A percentile compares a stretch with the other conserved stretches of the same genome.
Evolutionary conservation across 2,113 vertebrate genomes (phyloP).

Genomic region (Rhea pennata): DNA sequence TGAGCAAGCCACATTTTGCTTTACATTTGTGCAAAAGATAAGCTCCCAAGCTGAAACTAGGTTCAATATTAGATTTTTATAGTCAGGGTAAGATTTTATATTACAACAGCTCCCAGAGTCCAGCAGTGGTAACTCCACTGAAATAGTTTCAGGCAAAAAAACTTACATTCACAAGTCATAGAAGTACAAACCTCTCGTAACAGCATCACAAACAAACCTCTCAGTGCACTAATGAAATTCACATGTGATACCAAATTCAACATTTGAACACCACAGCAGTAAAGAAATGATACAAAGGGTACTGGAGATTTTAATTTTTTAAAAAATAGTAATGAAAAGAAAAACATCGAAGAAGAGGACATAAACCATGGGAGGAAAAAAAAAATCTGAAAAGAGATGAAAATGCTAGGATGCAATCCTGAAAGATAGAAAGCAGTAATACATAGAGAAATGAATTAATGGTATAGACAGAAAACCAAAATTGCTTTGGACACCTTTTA

Average conservation of each 20-base stretch:
- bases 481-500: neutral
- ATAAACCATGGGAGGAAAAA: neutral
- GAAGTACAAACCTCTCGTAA: conserved; percentile 31
- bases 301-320: neutral
- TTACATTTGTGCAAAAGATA: neutral
- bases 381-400: neutral
- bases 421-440: neutral
- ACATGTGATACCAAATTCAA: conserved; percentile 22
- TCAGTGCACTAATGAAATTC: conserved; percentile 14
- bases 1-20: neutral
- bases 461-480: neutral
- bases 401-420: neutral
- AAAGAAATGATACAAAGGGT: neutral
- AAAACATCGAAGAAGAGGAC: neutral
- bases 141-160: conserved; percentile 35
- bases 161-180: conserved; percentile 20
- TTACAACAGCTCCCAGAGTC: neutral
- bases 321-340: conserved; percentile 6
- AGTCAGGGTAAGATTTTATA: neutral
- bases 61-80: neutral
- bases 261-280: neutral
- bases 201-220: conserved; percentile 41
- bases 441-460: neutral
- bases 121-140: neutral
- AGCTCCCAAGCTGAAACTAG: neutral